Evolutionary conservation across 2,113 vertebrate genomes (phyloP).

Genomic region (Thermophis baileyi): DNA sequence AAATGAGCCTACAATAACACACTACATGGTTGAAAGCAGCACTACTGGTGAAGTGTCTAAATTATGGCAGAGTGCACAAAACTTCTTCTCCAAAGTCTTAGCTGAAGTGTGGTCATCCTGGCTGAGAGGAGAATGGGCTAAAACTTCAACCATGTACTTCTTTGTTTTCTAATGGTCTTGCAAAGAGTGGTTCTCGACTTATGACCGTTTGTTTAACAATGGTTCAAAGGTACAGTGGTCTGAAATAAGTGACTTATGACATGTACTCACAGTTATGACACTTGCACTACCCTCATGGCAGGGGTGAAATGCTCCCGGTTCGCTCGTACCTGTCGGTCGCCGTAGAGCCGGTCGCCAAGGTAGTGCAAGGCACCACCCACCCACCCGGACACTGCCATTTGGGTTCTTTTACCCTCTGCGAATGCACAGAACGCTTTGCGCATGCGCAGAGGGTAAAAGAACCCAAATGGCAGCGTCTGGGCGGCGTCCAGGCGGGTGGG

Average conservation of each 20-base stretch:
- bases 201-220: neutral
- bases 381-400: too few species aligned
- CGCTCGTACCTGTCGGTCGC: too few species aligned
- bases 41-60: conserved; percentile 54
- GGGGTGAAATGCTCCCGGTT: too few species aligned
- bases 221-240: neutral
- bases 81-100: conserved; percentile 35
- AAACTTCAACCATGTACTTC: neutral
- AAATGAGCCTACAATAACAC: conserved; percentile 57
- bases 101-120: neutral
- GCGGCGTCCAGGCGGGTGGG: too few species aligned
- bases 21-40: conserved; percentile 56
- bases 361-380: too few species aligned
- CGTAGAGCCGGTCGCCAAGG: too few species aligned
- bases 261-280: neutral
- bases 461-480: too few species aligned
- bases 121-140: neutral
- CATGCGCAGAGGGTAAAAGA: too few species aligned
- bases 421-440: too few species aligned
- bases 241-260: neutral
- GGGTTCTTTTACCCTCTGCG: too few species aligned
- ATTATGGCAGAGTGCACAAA: conserved; percentile 44
- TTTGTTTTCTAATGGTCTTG: neutral
- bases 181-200: neutral
- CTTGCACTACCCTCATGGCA: neutral